Base-by-base conservation (phyloP, 2,888 invertebrate species). In the Chloromyia formosa region DNA sequence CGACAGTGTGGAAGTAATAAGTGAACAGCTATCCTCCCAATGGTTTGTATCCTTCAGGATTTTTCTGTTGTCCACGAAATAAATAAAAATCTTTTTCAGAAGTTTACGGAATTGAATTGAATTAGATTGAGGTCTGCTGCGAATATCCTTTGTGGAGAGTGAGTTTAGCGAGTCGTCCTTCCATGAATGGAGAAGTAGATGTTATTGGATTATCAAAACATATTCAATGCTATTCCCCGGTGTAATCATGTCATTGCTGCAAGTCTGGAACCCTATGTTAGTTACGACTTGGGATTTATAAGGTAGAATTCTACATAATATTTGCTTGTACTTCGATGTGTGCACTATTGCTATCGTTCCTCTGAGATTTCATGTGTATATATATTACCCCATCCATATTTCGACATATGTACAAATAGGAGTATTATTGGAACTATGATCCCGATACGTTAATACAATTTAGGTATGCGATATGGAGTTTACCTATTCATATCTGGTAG, bases 101-200 rank as follows among this genome's bases (percentile, higher is more conserved):
- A 76, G 74, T 71, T 76, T 69, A 71, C 71, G 64, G 69, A 76
- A 76, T 74, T 74, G 69, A 76, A 76, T 74, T 74, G 74, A 76
- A 76, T 76, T 76, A 74, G 42, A 45, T 71, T 74, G 23, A 14
- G 40, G 45, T 62, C 53, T 66, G 73, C 53, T 35, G 68, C 1
- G 68, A 64, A 60, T 20, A 18, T 12, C 14, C 40, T 12, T 71
- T 35, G 23, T 40, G 56, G 40, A 56, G n/a, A 27, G n/a, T 27
- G 22, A 35, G 14, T 45, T 20, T 4, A 22, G 23, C 5, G 49
- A 49, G 27, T 14, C 14, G 53, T 53, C 14, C 61, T 61, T 68
- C 66, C 7, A 71, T 71, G 71, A 71, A 71, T 71, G 56, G 20
- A 14, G 40, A 58, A 71, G 35, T 58, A n/a, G 71, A 16, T 71